Conservation (phyloP, 2,797 vertebrate species). For the Phylloscopus collybita region DNA sequence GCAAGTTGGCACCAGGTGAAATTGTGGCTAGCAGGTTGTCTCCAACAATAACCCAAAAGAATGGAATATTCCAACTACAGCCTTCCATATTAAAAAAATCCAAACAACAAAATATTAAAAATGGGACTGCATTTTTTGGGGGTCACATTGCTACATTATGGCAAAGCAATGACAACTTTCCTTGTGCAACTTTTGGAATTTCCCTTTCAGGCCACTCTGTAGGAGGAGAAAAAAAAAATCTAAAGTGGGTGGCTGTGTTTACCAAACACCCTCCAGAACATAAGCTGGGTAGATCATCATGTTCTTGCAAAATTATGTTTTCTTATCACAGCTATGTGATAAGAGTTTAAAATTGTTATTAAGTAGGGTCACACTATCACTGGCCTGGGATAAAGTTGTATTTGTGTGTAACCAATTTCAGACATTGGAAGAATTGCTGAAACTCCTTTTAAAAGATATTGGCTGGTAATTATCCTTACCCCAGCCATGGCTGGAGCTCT, state of each 20-base stretch:
- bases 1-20: not conserved
- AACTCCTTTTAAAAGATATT: not conserved
- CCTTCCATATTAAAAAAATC: not conserved
- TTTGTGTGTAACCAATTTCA: not conserved
- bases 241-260: constrained; percentile 23
- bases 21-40: not conserved
- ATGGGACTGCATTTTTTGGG: not conserved
- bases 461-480: not conserved
- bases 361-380: not conserved
- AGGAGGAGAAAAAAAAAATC: not conserved
- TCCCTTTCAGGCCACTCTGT: not conserved
- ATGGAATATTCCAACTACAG: not conserved
- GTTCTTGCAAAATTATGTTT: constrained; percentile 7
- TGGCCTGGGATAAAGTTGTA: not conserved
- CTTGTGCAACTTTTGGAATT: constrained; percentile 16
- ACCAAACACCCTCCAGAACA: not conserved
- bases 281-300: not conserved
- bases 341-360: not conserved
- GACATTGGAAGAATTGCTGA: not conserved
- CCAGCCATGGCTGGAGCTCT: not conserved
- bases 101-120: not conserved
- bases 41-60: not conserved
- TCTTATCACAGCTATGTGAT: not conserved
- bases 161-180: not conserved
- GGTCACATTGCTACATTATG: not conserved